Conservation (phyloP, 2,888 invertebrate species). For the Lycophotia porphyrea region DNA sequence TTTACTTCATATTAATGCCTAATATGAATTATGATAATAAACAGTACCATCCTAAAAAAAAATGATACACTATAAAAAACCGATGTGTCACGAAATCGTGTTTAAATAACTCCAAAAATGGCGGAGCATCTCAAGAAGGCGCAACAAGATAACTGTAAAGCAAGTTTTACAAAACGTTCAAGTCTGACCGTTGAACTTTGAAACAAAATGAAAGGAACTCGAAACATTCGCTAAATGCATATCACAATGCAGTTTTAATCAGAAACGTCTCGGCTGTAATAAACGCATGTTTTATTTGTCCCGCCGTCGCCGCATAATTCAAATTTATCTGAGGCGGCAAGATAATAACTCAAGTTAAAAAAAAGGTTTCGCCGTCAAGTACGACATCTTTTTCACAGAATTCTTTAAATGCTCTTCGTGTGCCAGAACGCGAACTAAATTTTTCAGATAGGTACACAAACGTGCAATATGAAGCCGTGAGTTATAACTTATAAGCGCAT, state of each 20-base stretch:
- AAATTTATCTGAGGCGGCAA: conserved; percentile 75
- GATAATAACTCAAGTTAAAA: conserved; percentile 74
- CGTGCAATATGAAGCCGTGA: conserved; percentile 28
- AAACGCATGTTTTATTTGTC: conserved; percentile 63
- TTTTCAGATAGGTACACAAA: conserved; percentile 11
- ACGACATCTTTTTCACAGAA: conserved; percentile 72
- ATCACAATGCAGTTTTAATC: conserved; percentile 64
- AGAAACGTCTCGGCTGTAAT: conserved; percentile 66
- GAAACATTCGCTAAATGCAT: conserved; percentile 55
- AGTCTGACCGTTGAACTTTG: conserved; percentile 46
- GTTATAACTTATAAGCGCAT: conserved; percentile 27
- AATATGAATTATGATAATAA: conserved; percentile 9
- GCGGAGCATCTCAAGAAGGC: conserved; percentile 12
- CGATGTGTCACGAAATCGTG: background rate
- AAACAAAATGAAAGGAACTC: conserved; percentile 44
- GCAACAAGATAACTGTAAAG: conserved; percentile 28
- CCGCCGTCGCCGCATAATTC: conserved; percentile 70
- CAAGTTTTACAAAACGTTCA: conserved; percentile 22
- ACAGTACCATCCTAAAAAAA: conserved; percentile 9
- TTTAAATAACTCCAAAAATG: conserved; percentile 23
- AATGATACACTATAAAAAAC: background rate
- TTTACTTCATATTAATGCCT: conserved; percentile 23
- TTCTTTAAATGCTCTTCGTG: conserved; percentile 44
- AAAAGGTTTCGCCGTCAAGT: conserved; percentile 60
- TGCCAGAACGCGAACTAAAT: conserved; percentile 22